These are phyloP conservation scores for Habrosyne pyritoides DNA, from an alignment of 2,888 invertebrate genomes.

Conservation along the genomic window DNA sequence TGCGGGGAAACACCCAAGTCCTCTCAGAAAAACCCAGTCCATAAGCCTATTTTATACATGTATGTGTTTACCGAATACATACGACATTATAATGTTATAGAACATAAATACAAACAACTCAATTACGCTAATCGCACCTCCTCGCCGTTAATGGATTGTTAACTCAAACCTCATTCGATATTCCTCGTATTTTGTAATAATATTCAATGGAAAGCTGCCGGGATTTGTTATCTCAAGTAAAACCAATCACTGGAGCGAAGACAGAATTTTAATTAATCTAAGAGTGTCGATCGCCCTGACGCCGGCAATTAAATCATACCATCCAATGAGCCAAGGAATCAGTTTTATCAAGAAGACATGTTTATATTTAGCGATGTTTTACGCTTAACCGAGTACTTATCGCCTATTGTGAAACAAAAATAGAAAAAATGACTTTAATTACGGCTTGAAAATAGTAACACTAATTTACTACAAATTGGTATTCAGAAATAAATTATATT, in stretches of 20 bases:
- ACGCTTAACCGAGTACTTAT: not conserved
- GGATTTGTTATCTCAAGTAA: conserved; percentile 53
- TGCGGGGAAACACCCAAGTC: too few species aligned
- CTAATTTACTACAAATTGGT: not conserved
- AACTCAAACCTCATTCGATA: conserved; percentile 3
- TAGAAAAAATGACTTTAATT: not conserved
- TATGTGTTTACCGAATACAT: not conserved
- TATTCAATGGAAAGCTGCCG: conserved; percentile 24
- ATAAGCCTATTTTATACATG: not conserved
- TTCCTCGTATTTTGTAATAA: conserved; percentile 12
- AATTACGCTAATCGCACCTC: not conserved
- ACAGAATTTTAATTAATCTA: conserved; percentile 60
- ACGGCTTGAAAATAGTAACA: not conserved
- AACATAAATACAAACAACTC: not conserved
- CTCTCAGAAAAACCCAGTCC: too few species aligned
- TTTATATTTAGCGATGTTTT: conserved; percentile 12
- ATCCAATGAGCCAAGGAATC: conserved; percentile 23
- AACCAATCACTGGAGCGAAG: conserved; percentile 49
- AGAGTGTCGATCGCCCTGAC: conserved; percentile 39
- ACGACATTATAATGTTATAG: not conserved
- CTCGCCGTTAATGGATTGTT: conserved; percentile 1
- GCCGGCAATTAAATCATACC: conserved; percentile 48
- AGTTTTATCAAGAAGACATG: conserved; percentile 15
- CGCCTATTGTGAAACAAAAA: not conserved
- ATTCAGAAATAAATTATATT: not conserved